Base-by-base conservation (phyloP, 30 jellyfish, hydroid and myxozoan species). In the Hydractinia symbiolongicarpus region DNA sequence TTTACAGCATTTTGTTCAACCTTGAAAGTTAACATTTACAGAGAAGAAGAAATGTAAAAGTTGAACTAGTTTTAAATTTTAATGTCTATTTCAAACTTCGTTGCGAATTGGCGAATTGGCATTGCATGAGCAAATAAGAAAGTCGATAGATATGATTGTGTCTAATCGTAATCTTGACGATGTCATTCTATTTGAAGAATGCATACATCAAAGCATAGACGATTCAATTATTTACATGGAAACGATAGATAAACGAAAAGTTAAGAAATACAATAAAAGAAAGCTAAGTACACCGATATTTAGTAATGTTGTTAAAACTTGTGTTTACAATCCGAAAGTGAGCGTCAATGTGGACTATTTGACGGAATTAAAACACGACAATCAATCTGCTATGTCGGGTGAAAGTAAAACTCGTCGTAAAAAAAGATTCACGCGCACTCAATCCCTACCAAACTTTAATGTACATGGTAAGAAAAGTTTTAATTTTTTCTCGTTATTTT, bases 141-240 rank as follows among this genome's bases (percentile, higher is more conserved):
- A 30, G 44, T 30, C 44, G 1, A 64, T 6, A 7, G 16, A n/a
- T 51, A 64, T 64, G 74, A 64, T 64, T 13, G 74, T 64, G 74
- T 64, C 74, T 6, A 64, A 64, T 64, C 74, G 74, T n/a, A 64
- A 51, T n/a, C 52, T 64, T 8, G 40, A 64, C 19, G 74, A 64
- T 51, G 17, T 64, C 74, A 64, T 64, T 64, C 40, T 64, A 64
- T 64, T 64, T n/a, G 74, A 64, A 64, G 74, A 64, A 64, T 44
- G 40, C 17, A 6, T 64, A 13, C 9, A 44, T 6, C 74, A 64
- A 44, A 64, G 74, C 16, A 13, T 64, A 7, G 74, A 64, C 40
- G 74, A 64, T 64, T 64, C 74, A 51, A 64, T 6, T n/a, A n/a
- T 64, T 44, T 64, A 64, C 16, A 64, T 64, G 74, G 74, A 64